Conservation (phyloP, 2,888 invertebrate species). For the Athrips mouffetella region DNA sequence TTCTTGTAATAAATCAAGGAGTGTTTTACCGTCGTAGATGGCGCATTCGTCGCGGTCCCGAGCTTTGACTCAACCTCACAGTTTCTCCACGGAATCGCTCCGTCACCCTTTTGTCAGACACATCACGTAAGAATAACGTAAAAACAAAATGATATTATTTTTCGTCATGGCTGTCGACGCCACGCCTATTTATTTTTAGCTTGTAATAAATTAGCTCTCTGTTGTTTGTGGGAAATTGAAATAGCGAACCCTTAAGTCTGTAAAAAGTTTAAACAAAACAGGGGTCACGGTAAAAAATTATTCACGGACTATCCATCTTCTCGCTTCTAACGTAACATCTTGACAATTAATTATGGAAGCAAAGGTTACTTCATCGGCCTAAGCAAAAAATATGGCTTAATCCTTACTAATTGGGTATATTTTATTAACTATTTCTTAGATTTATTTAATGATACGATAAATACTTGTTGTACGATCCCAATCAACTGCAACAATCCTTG, state of each 20-base stretch:
- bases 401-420: background rate
- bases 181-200: conserved; percentile 56
- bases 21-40: conserved; percentile 31
- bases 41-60: conserved; percentile 47
- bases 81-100: conserved; percentile 36
- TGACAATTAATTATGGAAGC: conserved; percentile 2
- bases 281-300: conserved; percentile 2
- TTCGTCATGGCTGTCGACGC: conserved; percentile 66
- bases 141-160: conserved; percentile 58
- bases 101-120: conserved; percentile 57
- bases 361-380: conserved; percentile 18
- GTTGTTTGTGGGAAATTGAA: conserved; percentile 40
- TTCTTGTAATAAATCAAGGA: conserved; percentile 16
- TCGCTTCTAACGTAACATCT: background rate
- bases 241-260: conserved; percentile 13
- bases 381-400: background rate
- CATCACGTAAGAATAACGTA: conserved; percentile 52
- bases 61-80: conserved; percentile 22
- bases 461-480: too few species aligned
- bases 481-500: too few species aligned
- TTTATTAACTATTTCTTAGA: background rate
- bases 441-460: too few species aligned
- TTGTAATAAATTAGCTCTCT: conserved; percentile 56
- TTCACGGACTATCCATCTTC: background rate
- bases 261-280: conserved; percentile 6